A percentile compares a stretch with the other conserved stretches of the same genome.
These are phyloP conservation scores for Drosophila limbata DNA, from an alignment of 2,888 invertebrate genomes.

Conservation along the genomic window DNA sequence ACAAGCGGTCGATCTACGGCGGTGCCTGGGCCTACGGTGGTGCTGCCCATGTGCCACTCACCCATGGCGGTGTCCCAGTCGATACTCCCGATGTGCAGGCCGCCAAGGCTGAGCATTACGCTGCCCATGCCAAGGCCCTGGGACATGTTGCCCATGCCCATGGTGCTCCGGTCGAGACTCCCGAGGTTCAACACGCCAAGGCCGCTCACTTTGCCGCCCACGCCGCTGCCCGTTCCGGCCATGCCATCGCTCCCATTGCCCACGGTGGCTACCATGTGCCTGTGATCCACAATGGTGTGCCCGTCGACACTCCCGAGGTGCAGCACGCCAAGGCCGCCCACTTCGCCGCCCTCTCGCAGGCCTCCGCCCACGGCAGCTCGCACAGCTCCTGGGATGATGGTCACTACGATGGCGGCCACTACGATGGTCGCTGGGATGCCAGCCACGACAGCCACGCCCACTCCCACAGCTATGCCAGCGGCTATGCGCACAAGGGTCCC, in stretches of 20 bases:
- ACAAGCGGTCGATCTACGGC: conserved; percentile 85
- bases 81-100: conserved; percentile 86
- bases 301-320: conserved; percentile 86
- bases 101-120: conserved; percentile 85
- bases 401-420: conserved; percentile 71
- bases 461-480: conserved; percentile 67
- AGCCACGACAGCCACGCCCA: conserved; percentile 50
- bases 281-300: conserved; percentile 85
- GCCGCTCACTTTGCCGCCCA: conserved; percentile 85
- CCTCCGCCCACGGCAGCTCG: conserved; percentile 67
- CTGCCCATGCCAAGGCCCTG: conserved; percentile 84
- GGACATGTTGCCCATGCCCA: conserved; percentile 79
- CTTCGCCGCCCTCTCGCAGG: conserved; percentile 84
- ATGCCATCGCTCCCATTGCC: conserved; percentile 66
- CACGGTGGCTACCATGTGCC: conserved; percentile 84
- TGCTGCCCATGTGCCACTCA: conserved; percentile 82
- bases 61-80: conserved; percentile 86
- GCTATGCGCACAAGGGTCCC: conserved; percentile 83
- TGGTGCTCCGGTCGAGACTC: conserved; percentile 85
- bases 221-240: conserved; percentile 83
- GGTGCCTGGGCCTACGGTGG: conserved; percentile 80
- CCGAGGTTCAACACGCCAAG: conserved; percentile 85
- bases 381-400: conserved; percentile 76
- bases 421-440: conserved; percentile 77
- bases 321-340: conserved; percentile 85